phyloP scores from a whole-genome alignment of 2,797 vertebrate genomes.

The Taeniopygia guttata region DNA sequence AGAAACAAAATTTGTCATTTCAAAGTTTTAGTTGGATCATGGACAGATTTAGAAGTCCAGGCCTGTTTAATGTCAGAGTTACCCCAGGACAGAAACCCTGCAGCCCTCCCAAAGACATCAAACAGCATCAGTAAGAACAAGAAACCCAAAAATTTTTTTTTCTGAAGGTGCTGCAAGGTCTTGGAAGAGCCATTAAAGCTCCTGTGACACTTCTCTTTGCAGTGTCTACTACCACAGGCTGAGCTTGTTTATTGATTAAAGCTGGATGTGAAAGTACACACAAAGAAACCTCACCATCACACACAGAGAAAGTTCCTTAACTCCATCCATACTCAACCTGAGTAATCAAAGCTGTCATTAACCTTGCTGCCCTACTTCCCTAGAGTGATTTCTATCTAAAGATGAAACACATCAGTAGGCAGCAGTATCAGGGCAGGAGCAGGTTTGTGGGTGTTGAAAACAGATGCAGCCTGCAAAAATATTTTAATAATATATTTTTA shows the following conservation, averaged over 20 bases:
- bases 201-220: accelerated
- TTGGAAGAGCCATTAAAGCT: background rate
- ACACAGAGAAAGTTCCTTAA: background rate
- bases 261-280: background rate
- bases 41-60: background rate
- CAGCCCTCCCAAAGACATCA: background rate
- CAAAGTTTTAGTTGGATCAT: background rate
- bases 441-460: slow-evolving; percentile 26
- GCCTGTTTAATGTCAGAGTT: background rate
- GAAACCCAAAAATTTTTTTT: background rate
- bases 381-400: background rate
- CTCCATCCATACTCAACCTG: background rate
- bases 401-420: background rate
- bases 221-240: background rate
- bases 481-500: slow-evolving; percentile 22
- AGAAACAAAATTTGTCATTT: background rate
- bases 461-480: slow-evolving; percentile 37
- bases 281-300: background rate
- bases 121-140: background rate
- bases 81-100: background rate
- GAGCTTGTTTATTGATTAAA: background rate
- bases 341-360: background rate
- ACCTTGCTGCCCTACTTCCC: background rate
- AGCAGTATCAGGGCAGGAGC: slow-evolving; percentile 14
- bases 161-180: background rate